Percentiles rank a stretch among this genome's conserved stretches.
Evolutionary conservation across 2,888 invertebrate genomes (phyloP).

Genomic region (Philaethria dido): DNA sequence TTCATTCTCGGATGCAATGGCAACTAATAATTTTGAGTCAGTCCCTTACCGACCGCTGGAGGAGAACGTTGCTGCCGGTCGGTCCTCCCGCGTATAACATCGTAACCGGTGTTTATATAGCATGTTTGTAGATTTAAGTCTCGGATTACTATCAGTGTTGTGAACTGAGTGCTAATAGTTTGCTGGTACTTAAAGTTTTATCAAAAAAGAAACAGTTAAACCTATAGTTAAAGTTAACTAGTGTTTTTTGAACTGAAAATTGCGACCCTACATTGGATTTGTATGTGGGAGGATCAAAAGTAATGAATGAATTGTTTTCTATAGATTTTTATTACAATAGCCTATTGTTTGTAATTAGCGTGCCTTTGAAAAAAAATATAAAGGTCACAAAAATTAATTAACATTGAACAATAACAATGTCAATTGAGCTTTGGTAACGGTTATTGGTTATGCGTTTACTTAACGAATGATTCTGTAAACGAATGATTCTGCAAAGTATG

Average conservation of each 20-base stretch:
- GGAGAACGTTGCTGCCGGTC: constrained; percentile 66
- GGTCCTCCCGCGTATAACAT: constrained; percentile 69
- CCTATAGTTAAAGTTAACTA: not conserved
- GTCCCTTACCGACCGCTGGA: constrained; percentile 72
- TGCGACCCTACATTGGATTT: constrained; percentile 15
- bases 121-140: constrained; percentile 72
- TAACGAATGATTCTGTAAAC: constrained; percentile 4
- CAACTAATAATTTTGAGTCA: constrained; percentile 76
- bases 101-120: constrained; percentile 70
- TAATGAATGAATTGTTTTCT: constrained; percentile 67
- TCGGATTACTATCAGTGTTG: constrained; percentile 66
- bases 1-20: constrained; percentile 80
- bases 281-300: constrained; percentile 72
- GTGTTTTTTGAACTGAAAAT: constrained; percentile 5
- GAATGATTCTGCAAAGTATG: not conserved
- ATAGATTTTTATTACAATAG: constrained; percentile 61
- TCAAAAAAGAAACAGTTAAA: not conserved
- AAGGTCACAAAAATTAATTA: constrained; percentile 53
- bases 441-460: constrained; percentile 35
- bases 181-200: constrained; percentile 54
- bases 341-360: constrained; percentile 70
- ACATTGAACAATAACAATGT: constrained; percentile 43
- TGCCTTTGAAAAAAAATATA: constrained; percentile 50
- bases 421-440: constrained; percentile 47
- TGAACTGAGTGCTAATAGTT: constrained; percentile 53